Evolutionary conservation across 2,113 vertebrate species (phyloP).

Genomic region (Gadus macrocephalus): DNA sequence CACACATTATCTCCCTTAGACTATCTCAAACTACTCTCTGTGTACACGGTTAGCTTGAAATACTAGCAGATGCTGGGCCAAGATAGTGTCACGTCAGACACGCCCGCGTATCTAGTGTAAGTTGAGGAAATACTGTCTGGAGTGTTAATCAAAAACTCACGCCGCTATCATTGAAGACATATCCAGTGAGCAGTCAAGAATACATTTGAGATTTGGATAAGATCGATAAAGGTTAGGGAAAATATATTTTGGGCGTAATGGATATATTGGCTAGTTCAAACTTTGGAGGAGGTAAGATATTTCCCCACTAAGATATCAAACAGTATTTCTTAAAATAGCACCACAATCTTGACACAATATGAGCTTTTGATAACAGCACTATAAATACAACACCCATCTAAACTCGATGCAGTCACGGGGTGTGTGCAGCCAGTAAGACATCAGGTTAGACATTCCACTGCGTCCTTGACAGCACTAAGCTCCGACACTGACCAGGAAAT

Average conservation of each 20-base stretch:
- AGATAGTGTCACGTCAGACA: slow-evolving; percentile 18
- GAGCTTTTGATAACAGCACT: neutral
- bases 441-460: slow-evolving; percentile 1
- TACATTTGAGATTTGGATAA: too few species aligned
- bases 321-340: too few species aligned
- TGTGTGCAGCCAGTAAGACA: slow-evolving; percentile 7
- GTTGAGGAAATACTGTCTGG: slow-evolving; percentile 1
- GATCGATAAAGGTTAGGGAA: too few species aligned
- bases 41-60: slow-evolving; percentile 34
- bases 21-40: neutral
- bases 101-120: slow-evolving; percentile 15
- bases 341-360: too few species aligned
- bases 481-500: slow-evolving; percentile 12
- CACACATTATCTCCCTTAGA: neutral
- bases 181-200: too few species aligned
- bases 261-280: too few species aligned
- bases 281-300: too few species aligned
- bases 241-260: too few species aligned
- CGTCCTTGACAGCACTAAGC: slow-evolving; percentile 37
- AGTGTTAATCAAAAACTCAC: slow-evolving; percentile 9
- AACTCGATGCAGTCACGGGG: slow-evolving; percentile 1
- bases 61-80: slow-evolving; percentile 35
- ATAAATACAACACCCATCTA: neutral
- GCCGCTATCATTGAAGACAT: neutral
- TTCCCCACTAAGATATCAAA: too few species aligned